Base-by-base conservation (phyloP, 1,140 invertebrate species). In the Plectus sambesii region DNA sequence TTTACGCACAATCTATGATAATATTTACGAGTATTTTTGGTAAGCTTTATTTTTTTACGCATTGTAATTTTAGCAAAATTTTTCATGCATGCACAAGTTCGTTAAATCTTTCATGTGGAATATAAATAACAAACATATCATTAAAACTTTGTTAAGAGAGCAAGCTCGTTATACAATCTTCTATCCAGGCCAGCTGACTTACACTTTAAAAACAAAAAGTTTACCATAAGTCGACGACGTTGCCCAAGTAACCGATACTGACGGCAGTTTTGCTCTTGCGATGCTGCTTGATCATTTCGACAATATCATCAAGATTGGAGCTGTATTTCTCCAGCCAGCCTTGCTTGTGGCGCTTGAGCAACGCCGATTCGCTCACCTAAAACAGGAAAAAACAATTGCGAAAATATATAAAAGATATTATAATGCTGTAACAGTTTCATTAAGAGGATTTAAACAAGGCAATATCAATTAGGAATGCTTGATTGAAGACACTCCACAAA, bases 181-280 rank as follows among this genome's bases (percentile, higher is more conserved):
- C 15, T 35, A 15, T 44, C 12, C 8, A 44, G 15, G 37, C 25
- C 12, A 45, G 9, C 20, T 15, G 12, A n/a, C 6, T 47, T 47
- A 46, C 17, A 42, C n/a, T 17, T 22, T 12, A 22, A 20, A 48
- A 55, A n/a, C n/a, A n/a, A n/a, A n/a, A n/a, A n/a, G n/a, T n/a
- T 54, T 62, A 76, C 76, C 80, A 81, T 12, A 81, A 55, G 56
- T 74, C 70, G 3, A 81, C 80, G 24, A 81, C 66, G 61, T 79
- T 80, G 17, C 78, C 78, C 64, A 76, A 71, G 66, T 77, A 81
- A 23, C 78, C 80, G 55, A 81, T 79, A 54, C 79, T 81, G 9
- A 72, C 70, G 2, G 70, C 57, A 53, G 65, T 53, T 39, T 68
- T 70, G 6, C 66, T 51, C 29, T 62, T 42, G 29, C 64, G 59